Evolutionary conservation across 2,888 invertebrate species (phyloP).

Genomic region (Malacosoma neustria): DNA sequence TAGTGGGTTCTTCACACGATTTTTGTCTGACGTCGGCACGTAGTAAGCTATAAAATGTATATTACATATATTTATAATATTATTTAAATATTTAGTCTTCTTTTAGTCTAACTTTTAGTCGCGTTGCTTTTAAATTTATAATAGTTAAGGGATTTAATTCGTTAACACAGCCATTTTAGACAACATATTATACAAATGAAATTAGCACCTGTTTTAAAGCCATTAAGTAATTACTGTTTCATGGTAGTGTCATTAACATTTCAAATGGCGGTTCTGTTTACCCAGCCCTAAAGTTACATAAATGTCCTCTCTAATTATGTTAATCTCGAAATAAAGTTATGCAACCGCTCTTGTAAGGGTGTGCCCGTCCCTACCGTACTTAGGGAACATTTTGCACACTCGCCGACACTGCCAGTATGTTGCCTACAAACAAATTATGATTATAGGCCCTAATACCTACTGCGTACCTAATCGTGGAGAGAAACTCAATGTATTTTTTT

Average conservation of each 20-base stretch:
- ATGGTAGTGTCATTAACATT: constrained; percentile 22
- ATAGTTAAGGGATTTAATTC: too few relatives aligned
- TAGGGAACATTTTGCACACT: constrained; percentile 38
- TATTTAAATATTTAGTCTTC: too few relatives aligned
- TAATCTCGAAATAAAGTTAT: constrained; percentile 68
- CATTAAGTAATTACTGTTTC: constrained; percentile 31
- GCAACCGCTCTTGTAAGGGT: constrained; percentile 54
- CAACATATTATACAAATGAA: constrained; percentile 5
- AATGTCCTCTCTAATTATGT: constrained; percentile 60
- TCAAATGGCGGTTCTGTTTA: constrained; percentile 33
- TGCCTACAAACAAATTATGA: constrained; percentile 30
- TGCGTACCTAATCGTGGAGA: constrained; percentile 1
- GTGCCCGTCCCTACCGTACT: constrained; percentile 27
- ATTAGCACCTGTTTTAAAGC: constrained; percentile 39
- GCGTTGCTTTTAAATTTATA: too few relatives aligned
- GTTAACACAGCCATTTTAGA: too few relatives aligned
- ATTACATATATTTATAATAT: too few relatives aligned
- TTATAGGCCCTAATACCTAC: constrained; percentile 13
- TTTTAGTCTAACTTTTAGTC: too few relatives aligned
- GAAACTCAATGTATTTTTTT: not conserved
- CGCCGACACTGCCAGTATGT: constrained; percentile 31
- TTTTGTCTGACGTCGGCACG: too few relatives aligned
- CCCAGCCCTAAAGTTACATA: constrained; percentile 37
- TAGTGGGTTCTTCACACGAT: too few relatives aligned
- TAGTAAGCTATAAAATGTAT: too few relatives aligned